Evolutionary conservation across 2,888 invertebrate species (phyloP), one percentile per base, ranked within the genome.

Genomic region (Empis stercorea): DNA sequence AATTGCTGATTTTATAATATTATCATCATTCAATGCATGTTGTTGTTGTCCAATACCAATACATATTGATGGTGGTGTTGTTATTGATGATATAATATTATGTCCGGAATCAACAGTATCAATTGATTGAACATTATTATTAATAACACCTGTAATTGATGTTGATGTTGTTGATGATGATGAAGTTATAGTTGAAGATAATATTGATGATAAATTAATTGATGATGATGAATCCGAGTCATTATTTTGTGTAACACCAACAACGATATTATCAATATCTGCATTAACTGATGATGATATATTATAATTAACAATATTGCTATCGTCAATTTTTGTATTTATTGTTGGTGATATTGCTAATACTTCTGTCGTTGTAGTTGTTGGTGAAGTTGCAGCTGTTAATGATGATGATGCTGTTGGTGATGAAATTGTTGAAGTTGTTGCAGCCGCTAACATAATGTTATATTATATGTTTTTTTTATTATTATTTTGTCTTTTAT

Each of bases 51-150:
- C 45, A 39, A 43, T 32, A 17, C 50, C 50, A 41, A 50, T 49
- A 27, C 50, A 50, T 27, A 52, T 52, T 15, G 52, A 41, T 27
- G 50, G 50, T 27, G 48, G 47, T 27, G 49, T 44, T 32, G 45
- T 27, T 16, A 39, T 38, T 10, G 23, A n/a, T 49, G 39, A 15
- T 11, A 48, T 42, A 46, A 45, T 50, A 38, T 48, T 47, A 30
- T 48, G 48, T 2, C 46, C 45, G 39, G 48, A 48, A 13, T 46
- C 49, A n/a, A 48, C 44, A 13, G 47, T 47, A 30, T 52, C 50
- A 34, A 48, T 47, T 30, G 50, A 41, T 38, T 17, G 38, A 38
- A 17, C 10, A 38, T 37, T 15, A 42, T 30, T 30, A 43, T 32
- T 34, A 16, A 38, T 30, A 38, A 14, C 15, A 27, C 3, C n/a